phyloP scores from a whole-genome alignment of 2,888 invertebrate species.

The Cephus runcator region DNA sequence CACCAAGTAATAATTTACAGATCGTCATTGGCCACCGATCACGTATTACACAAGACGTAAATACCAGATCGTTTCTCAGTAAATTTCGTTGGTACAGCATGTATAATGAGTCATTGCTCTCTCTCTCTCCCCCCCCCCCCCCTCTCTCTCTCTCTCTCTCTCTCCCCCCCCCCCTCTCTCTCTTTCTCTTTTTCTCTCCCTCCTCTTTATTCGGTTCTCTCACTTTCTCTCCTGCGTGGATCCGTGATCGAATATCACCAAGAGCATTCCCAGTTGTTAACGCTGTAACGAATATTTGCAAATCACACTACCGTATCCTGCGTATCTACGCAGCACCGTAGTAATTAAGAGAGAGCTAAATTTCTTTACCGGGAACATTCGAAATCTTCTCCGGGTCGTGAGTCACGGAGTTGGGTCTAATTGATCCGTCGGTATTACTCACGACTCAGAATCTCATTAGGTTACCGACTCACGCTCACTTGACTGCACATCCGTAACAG shows the following conservation, averaged over 20 bases:
- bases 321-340: not conserved
- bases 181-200: too few relatives aligned
- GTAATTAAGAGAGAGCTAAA: not conserved
- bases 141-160: not conserved
- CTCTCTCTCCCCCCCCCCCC: too few relatives aligned
- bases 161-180: too few relatives aligned
- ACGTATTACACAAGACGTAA: not conserved
- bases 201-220: not conserved
- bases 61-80: not conserved
- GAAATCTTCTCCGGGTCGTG: not conserved
- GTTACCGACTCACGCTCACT: constrained; percentile 4
- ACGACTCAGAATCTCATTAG: constrained; percentile 18
- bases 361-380: not conserved
- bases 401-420: constrained; percentile 18
- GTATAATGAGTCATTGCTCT: not conserved
- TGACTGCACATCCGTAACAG: not conserved
- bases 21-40: not conserved
- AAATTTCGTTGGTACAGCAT: not conserved
- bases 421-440: constrained; percentile 43
- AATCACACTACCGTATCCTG: not conserved
- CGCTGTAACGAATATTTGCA: not conserved
- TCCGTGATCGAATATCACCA: not conserved
- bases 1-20: not conserved
- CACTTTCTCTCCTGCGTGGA: not conserved
- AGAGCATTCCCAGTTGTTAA: not conserved